Conservation (phyloP, 2,797 vertebrate species). For the Menidia menidia region DNA sequence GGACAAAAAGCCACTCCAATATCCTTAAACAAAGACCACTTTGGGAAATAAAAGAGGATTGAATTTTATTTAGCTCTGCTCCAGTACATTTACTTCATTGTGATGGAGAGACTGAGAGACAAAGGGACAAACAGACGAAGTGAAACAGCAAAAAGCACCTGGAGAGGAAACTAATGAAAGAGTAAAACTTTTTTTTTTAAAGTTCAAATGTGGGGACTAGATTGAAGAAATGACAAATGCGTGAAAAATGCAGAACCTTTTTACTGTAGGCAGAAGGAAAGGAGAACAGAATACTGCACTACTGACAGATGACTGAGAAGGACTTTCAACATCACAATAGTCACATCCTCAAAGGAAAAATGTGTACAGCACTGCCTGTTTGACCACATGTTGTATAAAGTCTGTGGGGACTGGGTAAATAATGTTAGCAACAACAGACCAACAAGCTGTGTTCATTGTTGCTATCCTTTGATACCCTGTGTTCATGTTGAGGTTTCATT, state of each 20-base stretch:
- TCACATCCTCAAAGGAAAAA: neutral
- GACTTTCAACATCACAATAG: neutral
- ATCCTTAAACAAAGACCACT: slow-evolving; percentile 50
- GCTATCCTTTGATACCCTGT: too few relatives aligned
- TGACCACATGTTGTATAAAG: too few relatives aligned
- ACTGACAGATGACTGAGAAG: too few relatives aligned
- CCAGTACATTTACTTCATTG: neutral
- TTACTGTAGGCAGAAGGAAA: neutral
- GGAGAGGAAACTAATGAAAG: neutral
- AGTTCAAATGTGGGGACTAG: neutral
- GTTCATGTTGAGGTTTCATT: too few relatives aligned
- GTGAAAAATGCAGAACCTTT: neutral
- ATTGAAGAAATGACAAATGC: neutral
- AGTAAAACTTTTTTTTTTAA: neutral
- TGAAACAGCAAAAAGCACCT: neutral
- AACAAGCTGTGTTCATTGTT: too few relatives aligned
- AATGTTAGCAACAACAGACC: too few relatives aligned
- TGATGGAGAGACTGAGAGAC: neutral
- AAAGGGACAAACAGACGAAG: neutral
- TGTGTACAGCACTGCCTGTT: too few relatives aligned
- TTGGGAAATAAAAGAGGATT: slow-evolving; percentile 68
- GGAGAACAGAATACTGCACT: neutral
- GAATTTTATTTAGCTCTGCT: slow-evolving; percentile 38
- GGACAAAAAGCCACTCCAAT: neutral
- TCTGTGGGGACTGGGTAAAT: too few relatives aligned